Percentiles rank a stretch among this genome's conserved stretches.
These are phyloP conservation scores for Paracanthobrama guichenoti DNA, from an alignment of 2,113 vertebrate species.

Conservation along the genomic window DNA sequence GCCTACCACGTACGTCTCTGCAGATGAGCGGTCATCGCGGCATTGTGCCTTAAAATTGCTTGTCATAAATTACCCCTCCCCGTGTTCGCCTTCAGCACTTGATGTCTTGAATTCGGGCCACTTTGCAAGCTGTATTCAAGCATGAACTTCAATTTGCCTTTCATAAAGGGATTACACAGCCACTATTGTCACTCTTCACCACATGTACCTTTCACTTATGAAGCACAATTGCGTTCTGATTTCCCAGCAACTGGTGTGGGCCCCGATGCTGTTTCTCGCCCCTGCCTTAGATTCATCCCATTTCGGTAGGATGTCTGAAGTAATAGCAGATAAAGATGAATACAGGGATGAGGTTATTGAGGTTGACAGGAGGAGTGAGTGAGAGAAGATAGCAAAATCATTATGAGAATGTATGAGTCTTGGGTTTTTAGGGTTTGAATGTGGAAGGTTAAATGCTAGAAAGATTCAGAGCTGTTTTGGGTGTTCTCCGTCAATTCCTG, in stretches of 20 bases:
- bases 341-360: conserved; percentile 6
- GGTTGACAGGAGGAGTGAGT: conserved; percentile 26
- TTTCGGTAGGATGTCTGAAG: neutral
- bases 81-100: conserved; percentile 49
- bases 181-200: conserved; percentile 44
- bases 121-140: conserved; percentile 61
- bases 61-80: conserved; percentile 48
- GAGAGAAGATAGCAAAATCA: conserved; percentile 12
- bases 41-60: conserved; percentile 62
- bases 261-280: conserved; percentile 20
- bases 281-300: conserved; percentile 5
- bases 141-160: conserved; percentile 67
- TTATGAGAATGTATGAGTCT: neutral
- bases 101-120: conserved; percentile 60
- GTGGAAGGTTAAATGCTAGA: conserved; percentile 19
- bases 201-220: conserved; percentile 54
- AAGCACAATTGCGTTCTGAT: conserved; percentile 54
- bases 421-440: neutral
- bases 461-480: neutral
- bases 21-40: conserved; percentile 55
- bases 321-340: conserved; percentile 5
- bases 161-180: conserved; percentile 62
- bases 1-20: conserved; percentile 27
- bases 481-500: neutral
- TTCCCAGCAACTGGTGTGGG: conserved; percentile 35